Conservation (phyloP, 1,140 invertebrate genomes). For the Pteromalus puparum region DNA sequence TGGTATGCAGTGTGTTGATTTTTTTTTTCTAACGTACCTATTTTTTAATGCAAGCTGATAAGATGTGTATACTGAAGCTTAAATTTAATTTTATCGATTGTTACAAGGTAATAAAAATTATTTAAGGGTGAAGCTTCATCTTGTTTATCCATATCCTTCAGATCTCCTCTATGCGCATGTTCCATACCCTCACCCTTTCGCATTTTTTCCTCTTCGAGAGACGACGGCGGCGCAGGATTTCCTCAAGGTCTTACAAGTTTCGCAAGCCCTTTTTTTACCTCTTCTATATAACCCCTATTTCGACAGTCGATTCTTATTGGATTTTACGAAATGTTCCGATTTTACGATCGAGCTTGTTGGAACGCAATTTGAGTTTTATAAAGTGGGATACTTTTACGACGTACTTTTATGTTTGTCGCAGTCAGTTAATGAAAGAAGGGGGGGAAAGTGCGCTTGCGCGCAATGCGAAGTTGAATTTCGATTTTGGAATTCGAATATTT, state of each 20-base stretch:
- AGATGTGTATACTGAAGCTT: no score
- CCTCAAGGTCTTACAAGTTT: conserved; percentile 39
- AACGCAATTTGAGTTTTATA: conserved; percentile 49
- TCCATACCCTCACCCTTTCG: neutral
- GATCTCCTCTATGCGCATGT: no score
- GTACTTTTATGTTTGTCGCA: conserved; percentile 44
- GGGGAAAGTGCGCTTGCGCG: no score
- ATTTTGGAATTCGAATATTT: no score
- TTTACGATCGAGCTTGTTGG: conserved; percentile 47
- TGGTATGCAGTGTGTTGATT: neutral
- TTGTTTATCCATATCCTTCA: no score
- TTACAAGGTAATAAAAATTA: no score
- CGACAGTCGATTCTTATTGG: conserved; percentile 46
- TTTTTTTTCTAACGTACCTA: neutral
- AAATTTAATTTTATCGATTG: no score
- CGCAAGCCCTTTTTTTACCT: conserved; percentile 26
- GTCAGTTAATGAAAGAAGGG: conserved; percentile 41
- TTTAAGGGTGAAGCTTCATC: no score
- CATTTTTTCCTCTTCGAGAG: neutral
- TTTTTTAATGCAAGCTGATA: neutral
- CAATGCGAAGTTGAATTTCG: no score
- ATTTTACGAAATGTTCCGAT: conserved; percentile 48
- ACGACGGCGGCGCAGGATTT: neutral
- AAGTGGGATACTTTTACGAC: conserved; percentile 49
- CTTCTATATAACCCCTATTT: conserved; percentile 33